Base-by-base conservation (phyloP, 1,140 invertebrate species). In the Hyles vespertilio region DNA sequence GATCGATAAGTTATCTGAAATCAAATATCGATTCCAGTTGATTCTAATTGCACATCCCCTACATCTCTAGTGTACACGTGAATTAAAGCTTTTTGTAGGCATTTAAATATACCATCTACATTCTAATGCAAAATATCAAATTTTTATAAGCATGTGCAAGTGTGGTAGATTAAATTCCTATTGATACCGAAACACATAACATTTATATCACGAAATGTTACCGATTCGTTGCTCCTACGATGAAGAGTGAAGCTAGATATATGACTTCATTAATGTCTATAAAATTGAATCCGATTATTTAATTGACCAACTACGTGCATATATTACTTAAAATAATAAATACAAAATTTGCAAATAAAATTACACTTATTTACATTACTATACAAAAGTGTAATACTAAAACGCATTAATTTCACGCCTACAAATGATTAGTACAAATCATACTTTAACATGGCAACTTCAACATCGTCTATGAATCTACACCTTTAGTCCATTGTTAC, bases 321-420 rank as follows among this genome's bases (percentile, higher is more conserved):
- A 40, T 8, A 40, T 40, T 40, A 8, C 36, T 40, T 40, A 40
- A 40, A 40, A 40, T 8, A 40, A 40, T 40, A 40, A 40, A 8
- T 40, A 40, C 36, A 40, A 40, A 40, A 40, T 5, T 5, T 8
- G 36, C 36, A 40, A 40, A 40, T 40, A 40, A 40, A 40, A 40
- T 5, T 40, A 40, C 36, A 40, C 3, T 22, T 65, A 70, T 65
- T 47, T 74, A 81, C 69, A 74, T 61, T 56, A 51, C 73, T 58
- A 12, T 56, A 61, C 49, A 56, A 68, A 60, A 62, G 70, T 80
- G 76, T 67, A 81, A 86, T 84, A 86, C 83, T 84, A 83, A 79
- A 87, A 85, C 80, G 82, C 81, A 87, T 85, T 84, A 63, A 60
- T 72, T 79, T 79, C 77, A 74, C 77, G 72, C 62, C 32, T 32